Base-by-base conservation (phyloP, 2,797 vertebrate genomes). In the Champsocephalus gunnari region DNA sequence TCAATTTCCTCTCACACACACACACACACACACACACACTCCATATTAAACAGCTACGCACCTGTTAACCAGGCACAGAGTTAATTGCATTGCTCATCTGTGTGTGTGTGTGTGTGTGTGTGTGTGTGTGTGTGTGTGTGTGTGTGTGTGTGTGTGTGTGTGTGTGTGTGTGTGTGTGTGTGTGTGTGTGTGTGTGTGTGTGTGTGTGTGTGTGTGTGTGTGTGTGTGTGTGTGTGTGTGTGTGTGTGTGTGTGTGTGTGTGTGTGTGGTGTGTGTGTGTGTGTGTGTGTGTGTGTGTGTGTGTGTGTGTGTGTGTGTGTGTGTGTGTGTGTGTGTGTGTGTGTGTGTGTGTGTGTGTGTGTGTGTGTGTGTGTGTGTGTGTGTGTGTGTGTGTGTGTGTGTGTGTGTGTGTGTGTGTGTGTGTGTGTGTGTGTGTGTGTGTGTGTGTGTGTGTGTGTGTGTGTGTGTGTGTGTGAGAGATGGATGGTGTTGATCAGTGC, bases 31-130 rank as follows among this genome's bases (percentile, higher is more conserved):
- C 70, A 74, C 44, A 41, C 83, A 51, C 21, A 21, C 84, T 90
- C 79, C 89, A 92, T 94, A 93, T 94, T 93, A 92, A 93, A 92
- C 85, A 89, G 87, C 81, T 92, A 83, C 88, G 81, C 93, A 92
- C 93, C 91, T 93, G 92, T 94, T 92, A 90, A 90, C 87, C 89
- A 89, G 77, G 66, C 87, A 65, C 67, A 77, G 66, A 89, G 88
- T 94, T 93, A 94, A 94, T 94, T 94, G 90, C 91, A 77, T 91
- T 77, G 88, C 19, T n/a, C n/a, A n/a, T n/a, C n/a, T n/a, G n/a
- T n/a, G 19, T 19, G 19, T 19, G 19, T 19, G 19, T 19, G 19
- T 19, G 19, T 19, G 19, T 19, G 19, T 19, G 19, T 19, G 43
- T 16, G 57, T 28, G 28, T 28, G 28, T 28, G 3, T 28, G 3